These are phyloP conservation scores for Epicauta chinensis DNA, from an alignment of 1,140 invertebrate species.

Conservation along the genomic window DNA sequence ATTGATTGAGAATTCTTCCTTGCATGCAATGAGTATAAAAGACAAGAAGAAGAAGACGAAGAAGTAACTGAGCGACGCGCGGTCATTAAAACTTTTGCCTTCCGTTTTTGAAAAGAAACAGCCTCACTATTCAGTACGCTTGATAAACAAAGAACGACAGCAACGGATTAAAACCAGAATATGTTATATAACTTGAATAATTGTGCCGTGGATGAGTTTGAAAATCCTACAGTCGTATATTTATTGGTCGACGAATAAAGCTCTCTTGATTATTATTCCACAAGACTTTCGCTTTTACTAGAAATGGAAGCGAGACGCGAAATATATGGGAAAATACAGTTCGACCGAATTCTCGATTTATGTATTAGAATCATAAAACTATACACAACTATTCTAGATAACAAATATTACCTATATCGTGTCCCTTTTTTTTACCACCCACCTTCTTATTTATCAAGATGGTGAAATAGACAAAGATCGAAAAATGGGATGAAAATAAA, in stretches of 20 bases:
- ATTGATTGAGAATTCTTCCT: slow-evolving; percentile 42
- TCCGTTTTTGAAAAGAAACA: slow-evolving; percentile 36
- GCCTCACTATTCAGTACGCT: slow-evolving; percentile 36
- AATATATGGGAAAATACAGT: too few relatives aligned
- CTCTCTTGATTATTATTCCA: slow-evolving; percentile 34
- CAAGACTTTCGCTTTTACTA: slow-evolving; percentile 34
- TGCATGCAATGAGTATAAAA: slow-evolving; percentile 37
- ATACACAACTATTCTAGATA: too few relatives aligned
- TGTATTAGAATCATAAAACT: too few relatives aligned
- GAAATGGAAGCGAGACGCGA: slow-evolving; percentile 10
- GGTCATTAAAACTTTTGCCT: slow-evolving; percentile 42
- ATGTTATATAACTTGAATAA: slow-evolving; percentile 42
- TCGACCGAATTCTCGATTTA: too few relatives aligned
- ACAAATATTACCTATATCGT: too few relatives aligned
- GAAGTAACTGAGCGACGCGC: slow-evolving; percentile 21
- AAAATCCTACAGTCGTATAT: slow-evolving; percentile 39
- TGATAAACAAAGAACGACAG: slow-evolving; percentile 38
- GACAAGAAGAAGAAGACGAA: slow-evolving; percentile 39
- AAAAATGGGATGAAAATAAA: too few relatives aligned
- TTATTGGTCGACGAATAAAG: slow-evolving; percentile 37
- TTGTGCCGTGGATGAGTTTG: slow-evolving; percentile 41
- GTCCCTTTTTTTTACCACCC: too few relatives aligned
- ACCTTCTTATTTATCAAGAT: neutral
- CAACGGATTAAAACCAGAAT: slow-evolving; percentile 41
- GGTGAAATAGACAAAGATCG: neutral